Evolutionary conservation across 1,140 invertebrate species (phyloP), one percentile per base, ranked within the genome.

Genomic region (Plodia interpunctella): DNA sequence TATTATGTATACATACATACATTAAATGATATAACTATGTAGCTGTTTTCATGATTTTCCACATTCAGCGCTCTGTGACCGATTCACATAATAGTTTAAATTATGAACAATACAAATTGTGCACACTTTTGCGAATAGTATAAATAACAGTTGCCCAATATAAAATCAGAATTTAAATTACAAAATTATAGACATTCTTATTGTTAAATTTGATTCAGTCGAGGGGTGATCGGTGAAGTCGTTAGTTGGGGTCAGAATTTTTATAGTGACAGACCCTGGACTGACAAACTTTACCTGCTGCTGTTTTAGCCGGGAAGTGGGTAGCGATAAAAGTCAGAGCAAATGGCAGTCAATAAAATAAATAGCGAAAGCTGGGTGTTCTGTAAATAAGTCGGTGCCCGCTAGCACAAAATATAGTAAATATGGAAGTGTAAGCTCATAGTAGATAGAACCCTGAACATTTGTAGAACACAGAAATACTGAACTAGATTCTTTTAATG

Each of bases 311-410:
- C 76, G 74, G 80, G 77, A 87, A 85, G 74, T 72, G 77, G 83
- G 70, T 74, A 80, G 74, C 83, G 78, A 89, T 89, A 89, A 85
- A 87, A 89, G 80, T 87, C 83, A 84, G 79, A 74, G 68, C 78
- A 87, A 89, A 89, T 83, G 87, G 83, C 79, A 87, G 87, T 87
- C 87, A 89, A 89, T 87, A 89, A 89, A 89, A 89, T 89, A 89
- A 89, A 89, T 89, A 88, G 87, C 87, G 69, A 80, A 76, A 82
- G 81, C 83, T 82, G 83, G 86, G 86, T 85, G 84, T 87, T 85
- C 87, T 87, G 87, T 87, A 89, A 89, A 89, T 89, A 89, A 89
- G 83, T 86, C 77, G 83, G 69, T 80, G 77, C 68, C 66, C 57
- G 21, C 21, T 25, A 68, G 13, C 30, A 44, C 13, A 44, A 44